Evolutionary conservation across 2,113 vertebrate species (phyloP), one percentile per base, ranked within the genome.

Genomic region (Pterophyllum scalare): DNA sequence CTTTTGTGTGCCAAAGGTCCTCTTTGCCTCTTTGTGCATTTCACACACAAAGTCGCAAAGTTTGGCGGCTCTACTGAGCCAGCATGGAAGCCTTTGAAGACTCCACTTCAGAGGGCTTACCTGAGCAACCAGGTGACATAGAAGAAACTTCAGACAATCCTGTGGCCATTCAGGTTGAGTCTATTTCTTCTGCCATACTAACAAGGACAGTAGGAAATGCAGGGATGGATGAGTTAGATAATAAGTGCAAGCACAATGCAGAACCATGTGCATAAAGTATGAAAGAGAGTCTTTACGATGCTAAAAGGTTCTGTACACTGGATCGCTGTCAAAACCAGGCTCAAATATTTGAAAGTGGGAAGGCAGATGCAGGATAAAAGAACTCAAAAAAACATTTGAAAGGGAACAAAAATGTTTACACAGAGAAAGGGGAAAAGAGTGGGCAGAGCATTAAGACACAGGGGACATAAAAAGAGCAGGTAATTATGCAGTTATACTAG

Each of bases 21-120:
- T 13, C 22, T 24, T 49, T n/a, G 24, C 6, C 26, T 60, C 81
- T 84, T 7, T 49, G 77, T 35, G 70, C 58, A 46, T 83, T 92
- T 81, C 57, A 83, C 76, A 83, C 84, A 80, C 79, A 59, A 15
- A 78, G 64, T 72, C 64, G 56, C 77, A 46, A 82, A 3, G 56
- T 93, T 35, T 86, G 7, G 61, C 84, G 19, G 67, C 22, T 57
- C 61, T 75, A 72, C 75, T 26, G 77, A 83, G 40, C 52, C 78
- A 20, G 13, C 65, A 43, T 76, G 75, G 60, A 84, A 49, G 15
- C 24, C 82, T 90, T 86, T 91, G 74, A 91, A 84, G 14, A 58
- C 1, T 31, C 1, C n/a, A 74, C 26, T 87, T 88, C 83, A 81
- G n/a, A 82, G 52, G 61, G 67, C 17, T 40, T 1, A 87, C 70